Percentiles rank a stretch among this genome's conserved stretches.
phyloP scores from a whole-genome alignment of 2,797 vertebrate genomes.

The Lacerta viridis region DNA sequence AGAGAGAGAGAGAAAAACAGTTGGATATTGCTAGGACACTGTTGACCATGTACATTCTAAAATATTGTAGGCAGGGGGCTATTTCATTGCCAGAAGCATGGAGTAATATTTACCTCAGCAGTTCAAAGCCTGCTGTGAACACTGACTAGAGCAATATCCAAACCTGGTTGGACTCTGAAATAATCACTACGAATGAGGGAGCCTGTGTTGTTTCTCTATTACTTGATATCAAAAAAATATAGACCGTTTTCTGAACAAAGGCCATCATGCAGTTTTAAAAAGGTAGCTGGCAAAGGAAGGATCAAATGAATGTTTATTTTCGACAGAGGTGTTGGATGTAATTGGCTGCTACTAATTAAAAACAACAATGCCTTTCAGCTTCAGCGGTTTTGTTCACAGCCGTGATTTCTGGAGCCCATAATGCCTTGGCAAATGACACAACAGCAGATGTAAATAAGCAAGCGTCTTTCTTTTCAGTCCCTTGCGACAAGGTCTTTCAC shows the following conservation, averaged over 20 bases:
- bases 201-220: constrained; percentile 21
- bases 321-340: constrained; percentile 46
- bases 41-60: constrained; percentile 38
- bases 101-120: constrained; percentile 29
- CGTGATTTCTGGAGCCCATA: constrained; percentile 25
- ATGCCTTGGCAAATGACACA: background rate
- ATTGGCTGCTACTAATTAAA: constrained; percentile 53
- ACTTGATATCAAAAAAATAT: constrained; percentile 46
- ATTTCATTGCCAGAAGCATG: constrained; percentile 34
- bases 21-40: constrained; percentile 28
- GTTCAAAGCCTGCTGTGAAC: background rate
- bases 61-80: background rate
- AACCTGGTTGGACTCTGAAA: constrained; percentile 43
- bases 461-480: background rate
- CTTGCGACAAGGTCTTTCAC: background rate
- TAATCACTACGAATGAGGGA: constrained; percentile 4
- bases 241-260: constrained; percentile 39
- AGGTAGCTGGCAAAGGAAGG: constrained; percentile 55
- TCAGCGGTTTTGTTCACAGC: constrained; percentile 52
- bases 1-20: background rate
- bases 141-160: constrained; percentile 33
- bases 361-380: constrained; percentile 50
- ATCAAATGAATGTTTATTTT: constrained; percentile 58
- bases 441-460: background rate
- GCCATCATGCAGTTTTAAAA: constrained; percentile 57